Evolutionary conservation across 1,140 invertebrate genomes (phyloP).

Genomic region (Drosophila kikkawai): DNA sequence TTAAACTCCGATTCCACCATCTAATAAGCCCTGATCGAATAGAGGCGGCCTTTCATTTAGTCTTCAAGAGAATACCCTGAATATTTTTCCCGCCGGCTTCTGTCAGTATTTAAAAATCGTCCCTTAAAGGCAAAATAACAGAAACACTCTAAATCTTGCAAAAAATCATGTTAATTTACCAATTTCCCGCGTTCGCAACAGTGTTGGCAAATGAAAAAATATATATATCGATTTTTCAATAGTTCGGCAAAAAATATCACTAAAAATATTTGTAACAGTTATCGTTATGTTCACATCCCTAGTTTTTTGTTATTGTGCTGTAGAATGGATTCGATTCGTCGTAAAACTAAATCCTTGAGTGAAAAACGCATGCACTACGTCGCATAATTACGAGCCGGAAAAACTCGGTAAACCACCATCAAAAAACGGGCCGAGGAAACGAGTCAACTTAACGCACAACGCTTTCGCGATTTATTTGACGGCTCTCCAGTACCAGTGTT

Average conservation of each 20-base stretch:
- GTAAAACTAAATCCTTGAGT: slow-evolving; percentile 6
- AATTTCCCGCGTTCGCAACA: neutral
- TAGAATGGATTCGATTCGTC: neutral
- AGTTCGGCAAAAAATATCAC: neutral
- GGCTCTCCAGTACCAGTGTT: neutral
- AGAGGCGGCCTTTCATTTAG: too few species aligned
- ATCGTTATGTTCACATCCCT: neutral
- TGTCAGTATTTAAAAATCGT: too few species aligned
- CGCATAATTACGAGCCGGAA: slow-evolving; percentile 7
- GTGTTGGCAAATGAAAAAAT: too few species aligned
- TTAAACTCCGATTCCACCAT: too few species aligned
- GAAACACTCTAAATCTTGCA: too few species aligned
- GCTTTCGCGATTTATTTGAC: neutral
- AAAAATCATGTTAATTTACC: too few species aligned
- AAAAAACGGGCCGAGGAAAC: neutral
- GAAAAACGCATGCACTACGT: slow-evolving; percentile 1
- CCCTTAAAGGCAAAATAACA: too few species aligned
- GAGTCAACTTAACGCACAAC: neutral
- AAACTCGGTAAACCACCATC: neutral
- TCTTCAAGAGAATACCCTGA: too few species aligned
- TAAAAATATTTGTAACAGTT: neutral
- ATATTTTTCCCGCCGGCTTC: too few species aligned
- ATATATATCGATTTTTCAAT: neutral
- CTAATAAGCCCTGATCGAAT: too few species aligned
- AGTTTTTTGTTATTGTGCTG: slow-evolving; percentile 3